Evolutionary conservation across 2,888 invertebrate genomes (phyloP), one percentile per base, ranked within the genome.

Genomic region (Helleia helle): DNA sequence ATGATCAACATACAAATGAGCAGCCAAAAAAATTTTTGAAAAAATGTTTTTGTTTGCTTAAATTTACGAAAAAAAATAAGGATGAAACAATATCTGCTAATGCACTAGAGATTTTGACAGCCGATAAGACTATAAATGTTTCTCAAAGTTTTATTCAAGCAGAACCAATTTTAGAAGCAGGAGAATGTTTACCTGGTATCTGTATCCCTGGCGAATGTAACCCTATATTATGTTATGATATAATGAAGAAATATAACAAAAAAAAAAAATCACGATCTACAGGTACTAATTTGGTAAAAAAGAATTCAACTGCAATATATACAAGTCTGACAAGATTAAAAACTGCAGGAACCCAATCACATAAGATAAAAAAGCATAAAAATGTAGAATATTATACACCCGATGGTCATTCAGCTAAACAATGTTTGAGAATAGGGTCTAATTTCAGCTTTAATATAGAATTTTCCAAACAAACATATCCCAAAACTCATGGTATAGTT

Each of bases 181-280:
- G n/a, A n/a, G n/a, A n/a, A n/a, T n/a, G n/a, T n/a, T n/a, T n/a
- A n/a, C n/a, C n/a, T n/a, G n/a, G n/a, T n/a, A n/a, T n/a, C n/a
- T n/a, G n/a, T n/a, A n/a, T n/a, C n/a, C n/a, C n/a, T n/a, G n/a
- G n/a, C n/a, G n/a, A n/a, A n/a, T n/a, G n/a, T n/a, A n/a, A n/a
- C n/a, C 60, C 60, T 5, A 43, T 51, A 38, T 51, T 55, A 48
- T 58, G 60, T 44, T 43, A 56, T 55, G 59, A 58, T 37, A 44
- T 51, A 18, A 65, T 67, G 7, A 54, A 52, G 48, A 56, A 51
- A 44, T 54, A 59, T 24, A 48, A 55, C 41, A 49, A 42, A 48
- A 56, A 41, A 49, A 50, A 42, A 36, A 44, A 38, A 39, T 56
- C 55, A 18, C 59, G 43, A 40, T 46, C 49, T 45, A 51, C 59